Percentiles rank a stretch among this genome's conserved stretches.
Evolutionary conservation across 2,797 vertebrate genomes (phyloP).

Genomic region (Peromyscus nudipes): DNA sequence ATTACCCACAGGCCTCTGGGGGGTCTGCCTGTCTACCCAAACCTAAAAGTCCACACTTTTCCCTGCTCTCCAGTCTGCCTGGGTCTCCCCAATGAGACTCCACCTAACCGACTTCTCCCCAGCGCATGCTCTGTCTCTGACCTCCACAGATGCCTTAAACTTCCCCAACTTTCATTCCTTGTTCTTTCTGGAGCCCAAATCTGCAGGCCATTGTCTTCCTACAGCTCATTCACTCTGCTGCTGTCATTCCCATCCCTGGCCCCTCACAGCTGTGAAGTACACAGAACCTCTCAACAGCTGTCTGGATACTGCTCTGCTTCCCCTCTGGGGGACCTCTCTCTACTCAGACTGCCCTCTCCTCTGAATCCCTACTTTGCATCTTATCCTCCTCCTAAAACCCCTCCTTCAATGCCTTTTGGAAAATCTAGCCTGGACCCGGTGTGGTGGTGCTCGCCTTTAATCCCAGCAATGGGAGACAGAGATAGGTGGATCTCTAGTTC

Average conservation of each 20-base stretch:
- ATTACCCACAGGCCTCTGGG: not conserved
- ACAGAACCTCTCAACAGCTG: not conserved
- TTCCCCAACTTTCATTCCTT: too few species aligned
- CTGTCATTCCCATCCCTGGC: not conserved
- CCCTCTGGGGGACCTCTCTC: not conserved
- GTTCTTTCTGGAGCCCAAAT: not conserved
- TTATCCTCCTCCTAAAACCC: not conserved
- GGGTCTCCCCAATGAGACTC: not conserved
- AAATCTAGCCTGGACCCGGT: not conserved
- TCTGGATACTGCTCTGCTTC: not conserved
- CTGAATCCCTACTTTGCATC: not conserved
- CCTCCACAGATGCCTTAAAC: too few species aligned
- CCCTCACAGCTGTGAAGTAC: not conserved
- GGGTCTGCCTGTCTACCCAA: not conserved
- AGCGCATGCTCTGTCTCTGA: too few species aligned
- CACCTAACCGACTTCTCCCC: not conserved
- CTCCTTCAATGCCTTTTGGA: not conserved
- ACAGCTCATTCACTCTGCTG: not conserved
- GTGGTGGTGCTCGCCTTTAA: too few species aligned
- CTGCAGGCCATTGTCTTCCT: not conserved
- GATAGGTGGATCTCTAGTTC: too few species aligned
- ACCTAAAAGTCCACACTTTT: not conserved
- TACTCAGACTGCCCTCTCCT: not conserved
- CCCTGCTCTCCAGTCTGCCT: not conserved
- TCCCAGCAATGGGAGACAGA: too few species aligned